Conservation (phyloP, 2,888 invertebrate species). For the Synergus umbraculus region DNA sequence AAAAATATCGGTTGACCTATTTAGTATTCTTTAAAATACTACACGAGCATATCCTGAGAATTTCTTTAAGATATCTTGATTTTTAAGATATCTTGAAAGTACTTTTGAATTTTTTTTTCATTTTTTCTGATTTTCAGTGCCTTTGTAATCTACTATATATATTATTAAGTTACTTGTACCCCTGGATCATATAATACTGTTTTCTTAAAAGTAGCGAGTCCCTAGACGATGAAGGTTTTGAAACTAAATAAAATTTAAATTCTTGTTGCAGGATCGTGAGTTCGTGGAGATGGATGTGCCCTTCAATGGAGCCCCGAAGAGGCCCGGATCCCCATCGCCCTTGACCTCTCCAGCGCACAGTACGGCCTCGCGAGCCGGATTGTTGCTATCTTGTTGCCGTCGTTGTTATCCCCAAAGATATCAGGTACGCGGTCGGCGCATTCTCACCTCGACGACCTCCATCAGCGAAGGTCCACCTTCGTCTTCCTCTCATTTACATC, state of each 20-base stretch:
- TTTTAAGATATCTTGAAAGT: too few relatives aligned
- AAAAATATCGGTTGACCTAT: too few relatives aligned
- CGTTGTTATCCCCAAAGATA: slow-evolving; percentile 93
- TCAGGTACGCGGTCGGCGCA: slow-evolving; percentile 83
- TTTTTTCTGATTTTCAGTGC: too few relatives aligned
- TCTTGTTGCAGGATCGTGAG: slow-evolving; percentile 89
- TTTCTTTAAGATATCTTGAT: too few relatives aligned
- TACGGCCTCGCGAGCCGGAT: slow-evolving; percentile 84
- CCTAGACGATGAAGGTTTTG: neutral
- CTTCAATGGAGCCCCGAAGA: slow-evolving; percentile 94
- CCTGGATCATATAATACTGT: too few relatives aligned
- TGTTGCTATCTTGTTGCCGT: slow-evolving; percentile 89
- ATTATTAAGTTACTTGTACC: too few relatives aligned
- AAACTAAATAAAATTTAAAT: neutral
- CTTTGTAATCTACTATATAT: too few relatives aligned
- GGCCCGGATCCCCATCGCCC: slow-evolving; percentile 93
- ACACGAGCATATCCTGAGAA: too few relatives aligned
- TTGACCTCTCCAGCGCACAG: slow-evolving; percentile 93
- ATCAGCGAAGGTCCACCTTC: slow-evolving; percentile 73
- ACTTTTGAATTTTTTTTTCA: too few relatives aligned
- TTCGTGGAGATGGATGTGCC: slow-evolving; percentile 97
- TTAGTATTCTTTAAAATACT: too few relatives aligned
- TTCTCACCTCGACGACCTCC: slow-evolving; percentile 75
- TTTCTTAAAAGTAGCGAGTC: too few relatives aligned
- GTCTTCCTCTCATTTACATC: slow-evolving; percentile 71